A percentile compares a stretch with the other conserved stretches of the same genome.
Evolutionary conservation across 2,888 invertebrate genomes (phyloP).

Genomic region (Clivina fossor): DNA sequence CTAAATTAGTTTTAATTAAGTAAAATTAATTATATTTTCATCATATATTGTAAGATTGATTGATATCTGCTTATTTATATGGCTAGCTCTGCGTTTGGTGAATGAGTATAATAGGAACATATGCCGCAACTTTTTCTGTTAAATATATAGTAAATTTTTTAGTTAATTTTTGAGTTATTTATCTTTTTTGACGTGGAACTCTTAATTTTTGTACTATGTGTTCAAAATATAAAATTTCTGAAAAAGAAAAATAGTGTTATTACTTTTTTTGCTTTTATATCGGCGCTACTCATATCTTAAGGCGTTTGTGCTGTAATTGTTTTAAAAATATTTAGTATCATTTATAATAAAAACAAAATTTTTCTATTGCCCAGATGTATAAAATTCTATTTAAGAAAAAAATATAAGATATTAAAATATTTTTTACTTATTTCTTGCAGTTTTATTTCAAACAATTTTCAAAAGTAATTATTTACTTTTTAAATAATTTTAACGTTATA

Average conservation of each 20-base stretch:
- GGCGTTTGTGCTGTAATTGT: no score
- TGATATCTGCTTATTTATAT: conserved; percentile 4
- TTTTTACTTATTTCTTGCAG: no score
- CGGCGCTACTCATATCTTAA: no score
- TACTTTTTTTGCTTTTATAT: no score
- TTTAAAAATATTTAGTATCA: no score
- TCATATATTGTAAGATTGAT: conserved; percentile 12
- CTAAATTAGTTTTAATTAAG: conserved; percentile 7
- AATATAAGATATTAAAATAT: no score
- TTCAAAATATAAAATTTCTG: conserved; percentile 29
- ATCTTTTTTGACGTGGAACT: conserved; percentile 17
- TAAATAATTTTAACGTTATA: no score
- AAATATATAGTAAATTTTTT: conserved; percentile 11
- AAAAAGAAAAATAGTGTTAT: conserved; percentile 7
- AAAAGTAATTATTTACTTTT: no score
- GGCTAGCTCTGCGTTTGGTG: conserved; percentile 15
- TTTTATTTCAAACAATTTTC: no score
- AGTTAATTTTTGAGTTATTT: conserved; percentile 15
- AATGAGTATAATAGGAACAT: conserved; percentile 19
- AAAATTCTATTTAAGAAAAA: no score
- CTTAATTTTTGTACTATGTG: conserved; percentile 28
- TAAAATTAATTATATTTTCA: conserved; percentile 6
- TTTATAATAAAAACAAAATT: no score
- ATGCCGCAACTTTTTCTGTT: background rate
- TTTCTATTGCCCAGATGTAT: no score